phyloP scores from a whole-genome alignment of 2,113 vertebrate species.

The Orthochromis malagaraziensis region DNA sequence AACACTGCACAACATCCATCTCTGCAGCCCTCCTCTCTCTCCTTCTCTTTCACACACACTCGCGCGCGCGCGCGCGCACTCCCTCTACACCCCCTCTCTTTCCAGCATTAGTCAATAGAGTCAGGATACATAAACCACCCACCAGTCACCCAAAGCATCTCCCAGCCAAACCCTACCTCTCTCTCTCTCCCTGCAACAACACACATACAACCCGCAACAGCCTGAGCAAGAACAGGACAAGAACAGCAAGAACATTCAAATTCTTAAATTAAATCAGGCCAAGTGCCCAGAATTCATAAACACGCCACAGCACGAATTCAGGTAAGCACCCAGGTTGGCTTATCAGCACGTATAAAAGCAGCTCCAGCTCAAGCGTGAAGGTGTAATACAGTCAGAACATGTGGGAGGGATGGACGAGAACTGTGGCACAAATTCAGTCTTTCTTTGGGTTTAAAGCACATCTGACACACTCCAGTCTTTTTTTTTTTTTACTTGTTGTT shows the following conservation, averaged over 20 bases:
- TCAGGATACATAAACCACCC: constrained; percentile 50
- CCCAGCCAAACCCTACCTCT: background rate
- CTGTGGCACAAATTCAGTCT: background rate
- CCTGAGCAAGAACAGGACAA: background rate
- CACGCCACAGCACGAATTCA: background rate
- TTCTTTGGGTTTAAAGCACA: background rate
- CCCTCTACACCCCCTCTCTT: constrained; percentile 28
- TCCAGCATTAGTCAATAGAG: constrained; percentile 55
- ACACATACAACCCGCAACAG: background rate
- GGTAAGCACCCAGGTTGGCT: background rate
- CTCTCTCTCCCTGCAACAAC: background rate
- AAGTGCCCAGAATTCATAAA: background rate
- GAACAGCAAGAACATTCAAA: background rate
- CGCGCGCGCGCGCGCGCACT: background rate
- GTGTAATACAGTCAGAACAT: background rate
- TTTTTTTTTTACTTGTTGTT: background rate
- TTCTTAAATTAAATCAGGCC: background rate
- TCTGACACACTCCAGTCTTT: background rate
- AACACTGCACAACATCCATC: background rate
- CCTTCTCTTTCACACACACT: background rate
- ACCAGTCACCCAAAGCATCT: constrained; percentile 35
- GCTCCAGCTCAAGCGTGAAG: background rate
- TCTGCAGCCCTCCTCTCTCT: background rate
- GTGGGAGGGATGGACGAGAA: background rate
- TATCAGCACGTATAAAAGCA: background rate